A percentile compares a stretch with the other conserved stretches of the same genome.
These are phyloP conservation scores for Clitarchus hookeri DNA, from an alignment of 2,888 invertebrate species.

Conservation along the genomic window DNA sequence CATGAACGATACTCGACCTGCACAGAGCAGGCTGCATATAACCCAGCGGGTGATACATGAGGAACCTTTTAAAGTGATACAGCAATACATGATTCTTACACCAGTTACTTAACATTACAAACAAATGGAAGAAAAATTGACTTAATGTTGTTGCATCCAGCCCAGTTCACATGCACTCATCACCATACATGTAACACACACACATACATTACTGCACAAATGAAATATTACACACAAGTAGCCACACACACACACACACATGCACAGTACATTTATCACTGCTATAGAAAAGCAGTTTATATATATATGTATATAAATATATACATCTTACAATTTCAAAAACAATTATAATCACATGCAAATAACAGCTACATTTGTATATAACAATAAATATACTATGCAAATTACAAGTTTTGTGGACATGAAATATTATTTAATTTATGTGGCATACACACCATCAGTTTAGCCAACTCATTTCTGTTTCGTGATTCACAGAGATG, in stretches of 20 bases:
- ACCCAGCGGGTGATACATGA: not conserved
- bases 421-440: not conserved
- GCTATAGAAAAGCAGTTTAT: not conserved
- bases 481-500: not conserved
- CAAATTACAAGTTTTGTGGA: not conserved
- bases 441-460: not conserved
- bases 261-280: not conserved
- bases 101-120: not conserved
- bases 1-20: not conserved
- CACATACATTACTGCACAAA: not conserved
- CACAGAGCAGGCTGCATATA: not conserved
- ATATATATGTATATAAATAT: not conserved
- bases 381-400: slow-evolving; percentile 14
- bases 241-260: not conserved
- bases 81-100: not conserved
- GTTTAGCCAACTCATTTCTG: not conserved
- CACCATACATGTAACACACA: not conserved
- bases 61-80: not conserved
- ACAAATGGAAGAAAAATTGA: not conserved
- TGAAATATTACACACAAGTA: not conserved
- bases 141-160: not conserved
- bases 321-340: not conserved
- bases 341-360: not conserved
- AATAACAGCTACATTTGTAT: not conserved
- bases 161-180: not conserved